These are phyloP conservation scores for Zaprionus capensis DNA, from an alignment of 1,140 invertebrate species.

Conservation along the genomic window DNA sequence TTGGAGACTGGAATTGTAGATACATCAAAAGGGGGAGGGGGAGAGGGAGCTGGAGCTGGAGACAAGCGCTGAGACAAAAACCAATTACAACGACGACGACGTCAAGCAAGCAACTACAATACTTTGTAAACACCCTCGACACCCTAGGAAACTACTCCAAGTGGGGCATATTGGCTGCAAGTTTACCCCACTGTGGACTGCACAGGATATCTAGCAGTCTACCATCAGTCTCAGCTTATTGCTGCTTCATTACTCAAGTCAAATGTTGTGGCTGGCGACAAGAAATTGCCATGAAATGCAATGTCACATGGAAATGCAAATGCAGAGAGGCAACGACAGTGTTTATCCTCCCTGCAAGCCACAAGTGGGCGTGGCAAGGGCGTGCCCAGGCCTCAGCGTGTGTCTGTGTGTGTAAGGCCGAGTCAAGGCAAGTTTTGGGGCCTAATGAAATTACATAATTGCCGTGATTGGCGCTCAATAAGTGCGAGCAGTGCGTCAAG, in stretches of 20 bases:
- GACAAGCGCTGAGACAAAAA: conserved; percentile 31
- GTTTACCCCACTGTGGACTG: neutral
- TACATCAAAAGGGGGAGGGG: neutral
- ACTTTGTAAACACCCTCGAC: conserved; percentile 11
- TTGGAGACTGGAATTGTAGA: conserved; percentile 13
- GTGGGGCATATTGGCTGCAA: neutral
- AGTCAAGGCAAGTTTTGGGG: conserved; percentile 22
- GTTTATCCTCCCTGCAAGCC: neutral
- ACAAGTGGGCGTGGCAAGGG: conserved; percentile 30
- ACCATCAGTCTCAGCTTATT: neutral
- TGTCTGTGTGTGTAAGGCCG: conserved; percentile 22
- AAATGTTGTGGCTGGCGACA: conserved; percentile 44
- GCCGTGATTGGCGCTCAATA: conserved; percentile 46
- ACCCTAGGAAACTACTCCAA: neutral
- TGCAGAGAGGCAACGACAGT: conserved; percentile 24
- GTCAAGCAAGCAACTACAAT: conserved; percentile 11
- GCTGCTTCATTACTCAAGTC: conserved; percentile 35
- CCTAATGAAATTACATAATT: conserved; percentile 55
- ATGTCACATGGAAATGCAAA: conserved; percentile 33
- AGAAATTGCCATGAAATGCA: conserved; percentile 49
- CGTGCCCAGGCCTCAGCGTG: neutral
- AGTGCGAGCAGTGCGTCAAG: conserved; percentile 25
- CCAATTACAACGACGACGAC: conserved; percentile 49
- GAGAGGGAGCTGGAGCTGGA: neutral
- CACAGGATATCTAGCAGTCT: conserved; percentile 2